Evolutionary conservation across 2,888 invertebrate species (phyloP).

Genomic region (Eristalis intricaria): DNA sequence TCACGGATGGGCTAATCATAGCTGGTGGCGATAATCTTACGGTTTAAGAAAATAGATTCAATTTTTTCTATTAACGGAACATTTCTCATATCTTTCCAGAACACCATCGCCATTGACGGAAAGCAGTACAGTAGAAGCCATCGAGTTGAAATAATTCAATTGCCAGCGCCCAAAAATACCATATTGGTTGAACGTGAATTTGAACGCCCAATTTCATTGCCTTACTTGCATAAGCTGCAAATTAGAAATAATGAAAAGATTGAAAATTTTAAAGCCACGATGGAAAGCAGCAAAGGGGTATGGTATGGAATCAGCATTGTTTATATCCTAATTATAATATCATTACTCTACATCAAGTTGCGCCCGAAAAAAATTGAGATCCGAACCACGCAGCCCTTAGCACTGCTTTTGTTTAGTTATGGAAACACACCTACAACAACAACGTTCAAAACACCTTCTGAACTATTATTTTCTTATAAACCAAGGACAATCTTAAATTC

Average conservation of each 20-base stretch:
- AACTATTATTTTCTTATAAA: too few species aligned
- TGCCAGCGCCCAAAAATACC: conserved; percentile 23
- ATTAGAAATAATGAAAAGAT: not conserved
- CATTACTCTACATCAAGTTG: not conserved
- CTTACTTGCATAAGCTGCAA: conserved; percentile 20
- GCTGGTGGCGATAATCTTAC: conserved; percentile 18
- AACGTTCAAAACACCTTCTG: too few species aligned
- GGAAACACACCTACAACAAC: too few species aligned
- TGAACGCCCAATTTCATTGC: not conserved
- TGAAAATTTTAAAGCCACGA: not conserved
- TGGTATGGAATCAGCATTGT: not conserved
- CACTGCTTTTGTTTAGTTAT: too few species aligned
- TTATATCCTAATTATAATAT: not conserved
- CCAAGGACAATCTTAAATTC: too few species aligned
- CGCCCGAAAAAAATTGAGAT: too few species aligned
- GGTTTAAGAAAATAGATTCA: not conserved
- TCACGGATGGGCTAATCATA: conserved; percentile 26
- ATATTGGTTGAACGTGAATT: not conserved
- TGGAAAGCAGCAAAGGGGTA: not conserved
- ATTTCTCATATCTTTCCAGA: conserved; percentile 1
- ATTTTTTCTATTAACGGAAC: conserved; percentile 18
- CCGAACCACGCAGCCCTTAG: too few species aligned
- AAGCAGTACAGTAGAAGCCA: conserved; percentile 14
- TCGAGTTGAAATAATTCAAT: not conserved
- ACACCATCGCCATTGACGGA: not conserved